Conservation (phyloP, 2,797 vertebrate genomes). For the Anolis apletophallus region DNA sequence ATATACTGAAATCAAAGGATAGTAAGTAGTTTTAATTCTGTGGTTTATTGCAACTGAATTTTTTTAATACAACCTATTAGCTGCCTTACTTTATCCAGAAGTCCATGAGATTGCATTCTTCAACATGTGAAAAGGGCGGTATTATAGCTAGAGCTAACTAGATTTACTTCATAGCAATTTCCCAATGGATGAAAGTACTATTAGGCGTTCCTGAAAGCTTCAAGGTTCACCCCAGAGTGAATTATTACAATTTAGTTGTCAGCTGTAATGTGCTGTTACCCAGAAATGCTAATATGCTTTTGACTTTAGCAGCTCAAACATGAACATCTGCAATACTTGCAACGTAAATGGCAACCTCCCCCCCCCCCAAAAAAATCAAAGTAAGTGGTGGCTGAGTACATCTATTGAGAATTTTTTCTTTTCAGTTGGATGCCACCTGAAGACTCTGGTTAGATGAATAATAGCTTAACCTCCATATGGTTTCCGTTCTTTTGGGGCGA, state of each 20-base stretch:
- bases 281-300: conserved; percentile 3
- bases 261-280: background rate
- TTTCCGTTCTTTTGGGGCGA: conserved; percentile 69
- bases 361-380: conserved; percentile 45
- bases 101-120: background rate
- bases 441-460: conserved; percentile 65
- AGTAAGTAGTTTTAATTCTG: background rate
- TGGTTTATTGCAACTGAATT: background rate
- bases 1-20: background rate
- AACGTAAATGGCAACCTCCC: background rate
- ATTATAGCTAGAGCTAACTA: conserved; percentile 9
- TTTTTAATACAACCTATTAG: background rate
- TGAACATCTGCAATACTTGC: background rate
- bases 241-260: rapidly evolving
- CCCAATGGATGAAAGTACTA: conserved; percentile 20
- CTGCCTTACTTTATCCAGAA: background rate
- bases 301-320: rapidly evolving
- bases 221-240: conserved; percentile 5
- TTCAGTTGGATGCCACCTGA: conserved; percentile 75
- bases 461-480: conserved; percentile 60
- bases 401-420: conserved; percentile 66
- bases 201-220: conserved; percentile 2
- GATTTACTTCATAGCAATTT: conserved; percentile 23
- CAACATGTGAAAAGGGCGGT: background rate
- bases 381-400: conserved; percentile 32